Evolutionary conservation across 2,888 invertebrate genomes (phyloP), one percentile per base, ranked within the genome.

Genomic region (Acleris cristana): DNA sequence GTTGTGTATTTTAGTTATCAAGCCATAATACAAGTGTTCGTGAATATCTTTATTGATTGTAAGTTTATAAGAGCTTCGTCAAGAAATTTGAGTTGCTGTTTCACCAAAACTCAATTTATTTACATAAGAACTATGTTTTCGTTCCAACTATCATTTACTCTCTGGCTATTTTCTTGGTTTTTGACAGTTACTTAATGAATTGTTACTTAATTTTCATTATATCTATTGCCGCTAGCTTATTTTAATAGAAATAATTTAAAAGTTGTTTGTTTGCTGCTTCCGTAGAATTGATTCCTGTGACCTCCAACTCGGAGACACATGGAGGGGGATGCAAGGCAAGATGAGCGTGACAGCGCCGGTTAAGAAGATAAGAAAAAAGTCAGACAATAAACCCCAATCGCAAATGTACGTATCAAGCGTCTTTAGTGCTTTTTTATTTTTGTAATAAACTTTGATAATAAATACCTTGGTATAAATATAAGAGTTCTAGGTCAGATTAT

Each of bases 201-300:
- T 45, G n/a, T 45, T n/a, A 30, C 30, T 34, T 45, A 45, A 45
- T 54, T 45, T 19, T 51, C 40, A 51, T 30, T 56, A 21, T 18
- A 48, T 16, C 2, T 26, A 52, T 58, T 23, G 44, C 30, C 48
- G 19, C 57, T 44, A 55, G 21, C 12, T 58, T 45, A 56, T 51
- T 63, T 68, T 65, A 65, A 62, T 61, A 69, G 69, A 65, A 62
- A 84, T 87, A 87, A 84, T 87, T 85, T 86, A 80, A 83, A 84
- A 85, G 83, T 83, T 85, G 87, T 88, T 79, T 89, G 82, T 89
- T 96, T 95, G 87, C 87, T 90, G 87, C 87, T 90, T 86, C 87
- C 89, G 76, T 94, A 97, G 97, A 96, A 95, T 96, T 95, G 96
- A 96, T 95, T 96, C 97, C 95, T 96, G 96, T 96, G 97, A 97